A percentile compares a stretch with the other conserved stretches of the same genome.
Evolutionary conservation across 2,888 invertebrate genomes (phyloP).

Genomic region (Drosophila subsilvestris): DNA sequence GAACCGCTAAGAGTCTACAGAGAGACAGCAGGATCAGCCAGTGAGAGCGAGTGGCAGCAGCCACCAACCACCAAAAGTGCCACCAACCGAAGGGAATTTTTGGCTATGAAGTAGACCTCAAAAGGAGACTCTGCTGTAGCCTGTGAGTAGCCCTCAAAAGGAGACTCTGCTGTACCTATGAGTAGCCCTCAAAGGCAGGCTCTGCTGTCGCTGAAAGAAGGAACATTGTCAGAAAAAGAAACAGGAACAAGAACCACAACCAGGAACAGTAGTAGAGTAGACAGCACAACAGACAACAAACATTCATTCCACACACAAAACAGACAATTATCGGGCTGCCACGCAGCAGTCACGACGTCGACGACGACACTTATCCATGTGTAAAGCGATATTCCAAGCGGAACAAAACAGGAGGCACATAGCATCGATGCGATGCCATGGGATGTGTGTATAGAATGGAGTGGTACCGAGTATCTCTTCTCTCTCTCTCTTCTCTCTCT

Average conservation of each 20-base stretch:
- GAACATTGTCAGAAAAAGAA: background rate
- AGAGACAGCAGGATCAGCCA: slow-evolving; percentile 28
- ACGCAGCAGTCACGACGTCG: slow-evolving; percentile 25
- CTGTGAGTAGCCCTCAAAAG: too few species aligned
- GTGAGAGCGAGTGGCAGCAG: background rate
- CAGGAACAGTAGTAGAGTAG: slow-evolving; percentile 12
- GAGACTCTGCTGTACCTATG: background rate
- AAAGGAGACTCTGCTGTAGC: too few species aligned
- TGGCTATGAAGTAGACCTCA: background rate
- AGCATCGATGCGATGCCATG: background rate
- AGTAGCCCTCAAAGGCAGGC: background rate
- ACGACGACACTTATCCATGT: slow-evolving; percentile 53
- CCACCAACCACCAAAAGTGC: background rate
- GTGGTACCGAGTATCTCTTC: background rate
- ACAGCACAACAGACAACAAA: slow-evolving; percentile 19
- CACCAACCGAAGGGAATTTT: background rate
- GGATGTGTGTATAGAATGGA: background rate
- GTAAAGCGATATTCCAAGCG: slow-evolving; percentile 70
- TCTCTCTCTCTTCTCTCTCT: background rate
- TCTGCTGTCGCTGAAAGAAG: background rate
- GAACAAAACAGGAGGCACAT: slow-evolving; percentile 37
- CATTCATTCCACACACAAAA: slow-evolving; percentile 52
- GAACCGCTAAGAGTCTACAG: slow-evolving; percentile 64
- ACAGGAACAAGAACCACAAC: slow-evolving; percentile 8
- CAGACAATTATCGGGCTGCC: slow-evolving; percentile 70